Conservation (phyloP, 2,113 vertebrate genomes). For the Myotis yumanensis region DNA sequence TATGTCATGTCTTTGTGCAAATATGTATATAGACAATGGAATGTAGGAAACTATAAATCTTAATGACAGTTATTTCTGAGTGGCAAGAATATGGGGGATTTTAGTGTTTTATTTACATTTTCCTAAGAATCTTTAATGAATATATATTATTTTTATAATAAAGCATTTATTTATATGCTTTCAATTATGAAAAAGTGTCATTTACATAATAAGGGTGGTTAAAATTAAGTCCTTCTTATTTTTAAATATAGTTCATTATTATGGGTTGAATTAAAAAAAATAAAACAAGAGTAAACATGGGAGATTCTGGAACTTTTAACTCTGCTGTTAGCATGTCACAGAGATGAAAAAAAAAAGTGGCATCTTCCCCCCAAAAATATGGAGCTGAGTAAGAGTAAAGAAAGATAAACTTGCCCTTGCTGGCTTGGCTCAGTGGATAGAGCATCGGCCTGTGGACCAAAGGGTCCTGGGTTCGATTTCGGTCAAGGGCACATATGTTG, state of each 20-base stretch:
- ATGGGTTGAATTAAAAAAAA: neutral
- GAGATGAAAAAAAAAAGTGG: neutral
- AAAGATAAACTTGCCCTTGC: too few species aligned
- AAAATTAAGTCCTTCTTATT: conserved; percentile 13
- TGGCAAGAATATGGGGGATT: conserved; percentile 3
- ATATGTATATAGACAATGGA: conserved; percentile 50
- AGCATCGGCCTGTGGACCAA: too few species aligned
- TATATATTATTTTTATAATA: conserved; percentile 21
- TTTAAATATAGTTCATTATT: conserved; percentile 3
- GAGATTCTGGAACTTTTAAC: conserved; percentile 22
- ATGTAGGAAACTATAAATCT: conserved; percentile 65
- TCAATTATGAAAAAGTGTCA: conserved; percentile 31
- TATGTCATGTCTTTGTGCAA: conserved; percentile 37
- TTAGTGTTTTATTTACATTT: conserved; percentile 54
- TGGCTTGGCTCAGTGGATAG: too few species aligned
- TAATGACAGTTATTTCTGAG: conserved; percentile 69
- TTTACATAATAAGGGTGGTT: conserved; percentile 6
- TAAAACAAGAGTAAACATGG: neutral
- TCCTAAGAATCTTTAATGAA: conserved; percentile 38
- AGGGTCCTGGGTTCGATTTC: too few species aligned
- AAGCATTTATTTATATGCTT: conserved; percentile 34
- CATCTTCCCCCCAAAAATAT: neutral
- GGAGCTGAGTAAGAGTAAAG: neutral
- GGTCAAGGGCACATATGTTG: too few species aligned
- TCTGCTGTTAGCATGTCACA: neutral